phyloP scores from a whole-genome alignment of 2,797 vertebrate species.

The Typhlichthys subterraneus region DNA sequence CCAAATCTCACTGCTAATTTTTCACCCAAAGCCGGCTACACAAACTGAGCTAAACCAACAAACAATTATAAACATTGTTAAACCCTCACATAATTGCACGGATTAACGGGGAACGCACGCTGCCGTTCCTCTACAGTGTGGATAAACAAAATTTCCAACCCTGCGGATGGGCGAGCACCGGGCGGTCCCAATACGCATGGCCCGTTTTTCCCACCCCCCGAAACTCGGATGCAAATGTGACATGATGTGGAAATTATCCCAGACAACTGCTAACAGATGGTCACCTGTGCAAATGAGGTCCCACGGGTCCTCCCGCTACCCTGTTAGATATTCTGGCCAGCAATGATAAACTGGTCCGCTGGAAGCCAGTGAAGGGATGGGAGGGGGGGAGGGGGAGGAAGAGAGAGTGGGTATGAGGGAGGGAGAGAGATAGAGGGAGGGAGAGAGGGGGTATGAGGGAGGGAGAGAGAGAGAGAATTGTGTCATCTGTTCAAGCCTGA shows the following conservation, averaged over 20 bases:
- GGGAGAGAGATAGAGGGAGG: conserved; percentile 7
- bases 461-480: conserved; percentile 36
- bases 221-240: conserved; percentile 71
- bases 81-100: conserved; percentile 74
- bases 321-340: conserved; percentile 73
- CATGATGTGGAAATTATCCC: conserved; percentile 77
- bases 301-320: conserved; percentile 59
- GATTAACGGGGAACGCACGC: conserved; percentile 65
- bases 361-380: not conserved
- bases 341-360: conserved; percentile 60
- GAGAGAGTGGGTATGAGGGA: conserved; percentile 19
- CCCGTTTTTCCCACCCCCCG: conserved; percentile 3
- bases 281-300: conserved; percentile 80
- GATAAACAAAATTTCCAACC: conserved; percentile 51
- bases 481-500: conserved; percentile 67
- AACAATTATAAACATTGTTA: conserved; percentile 74
- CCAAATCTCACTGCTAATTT: conserved; percentile 71
- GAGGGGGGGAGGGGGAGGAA: not conserved
- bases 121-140: conserved; percentile 46
- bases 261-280: conserved; percentile 76
- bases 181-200: conserved; percentile 16
- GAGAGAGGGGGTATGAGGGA: conserved; percentile 10
- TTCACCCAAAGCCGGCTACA: conserved; percentile 73
- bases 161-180: conserved; percentile 19
- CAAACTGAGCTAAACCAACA: conserved; percentile 77